phyloP scores from a whole-genome alignment of 2,113 vertebrate genomes.

The Ochotona curzoniae region DNA sequence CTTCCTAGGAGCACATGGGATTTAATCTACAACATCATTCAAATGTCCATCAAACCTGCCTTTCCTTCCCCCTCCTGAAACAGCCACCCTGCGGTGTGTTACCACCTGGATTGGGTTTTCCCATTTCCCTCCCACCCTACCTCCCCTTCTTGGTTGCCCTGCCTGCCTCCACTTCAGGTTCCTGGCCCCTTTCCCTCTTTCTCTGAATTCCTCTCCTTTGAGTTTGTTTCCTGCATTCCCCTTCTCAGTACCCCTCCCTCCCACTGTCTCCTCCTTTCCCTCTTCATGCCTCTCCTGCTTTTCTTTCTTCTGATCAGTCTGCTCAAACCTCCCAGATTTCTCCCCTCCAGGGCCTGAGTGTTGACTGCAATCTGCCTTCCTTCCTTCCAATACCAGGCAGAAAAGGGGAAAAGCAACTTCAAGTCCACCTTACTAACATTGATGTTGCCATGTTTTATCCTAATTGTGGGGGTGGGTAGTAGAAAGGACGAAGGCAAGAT shows the following conservation, averaged over 20 bases:
- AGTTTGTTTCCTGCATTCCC: not conserved
- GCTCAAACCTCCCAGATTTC: constrained; percentile 60
- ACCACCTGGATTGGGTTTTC: not conserved
- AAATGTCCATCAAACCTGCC: not conserved
- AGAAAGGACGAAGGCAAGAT: constrained; percentile 23
- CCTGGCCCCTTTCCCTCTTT: not conserved
- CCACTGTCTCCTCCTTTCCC: not conserved
- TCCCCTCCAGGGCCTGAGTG: constrained; percentile 40
- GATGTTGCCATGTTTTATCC: constrained; percentile 52
- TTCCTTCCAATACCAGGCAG: constrained; percentile 43
- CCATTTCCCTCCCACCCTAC: not conserved
- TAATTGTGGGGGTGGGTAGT: not conserved
- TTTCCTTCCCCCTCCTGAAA: not conserved
- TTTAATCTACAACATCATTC: not conserved
- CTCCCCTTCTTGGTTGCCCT: not conserved
- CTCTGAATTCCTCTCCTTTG: not conserved
- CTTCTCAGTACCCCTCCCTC: constrained; percentile 34
- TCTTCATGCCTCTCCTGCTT: constrained; percentile 53
- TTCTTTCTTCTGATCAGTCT: constrained; percentile 53
- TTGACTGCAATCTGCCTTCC: constrained; percentile 48
- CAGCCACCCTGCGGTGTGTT: not conserved
- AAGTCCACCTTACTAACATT: constrained; percentile 1
- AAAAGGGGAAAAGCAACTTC: constrained; percentile 1
- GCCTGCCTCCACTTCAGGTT: not conserved
- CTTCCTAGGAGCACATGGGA: not conserved